Evolutionary conservation across 2,797 vertebrate genomes (phyloP), one percentile per base, ranked within the genome.

Genomic region (Manis javanica): DNA sequence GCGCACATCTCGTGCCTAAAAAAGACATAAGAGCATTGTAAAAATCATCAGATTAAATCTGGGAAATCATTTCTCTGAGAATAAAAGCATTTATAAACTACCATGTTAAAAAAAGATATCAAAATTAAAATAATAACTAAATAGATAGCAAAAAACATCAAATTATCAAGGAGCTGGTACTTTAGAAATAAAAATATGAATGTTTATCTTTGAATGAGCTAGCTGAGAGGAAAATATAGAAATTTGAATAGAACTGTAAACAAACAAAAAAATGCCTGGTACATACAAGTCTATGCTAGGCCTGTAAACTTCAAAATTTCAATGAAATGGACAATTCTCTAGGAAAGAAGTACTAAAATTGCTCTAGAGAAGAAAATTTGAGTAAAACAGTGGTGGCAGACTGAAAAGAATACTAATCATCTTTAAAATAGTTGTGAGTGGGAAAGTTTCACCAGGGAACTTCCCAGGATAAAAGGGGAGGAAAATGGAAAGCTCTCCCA

Each of bases 1-100:
- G 97, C 99, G 99, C 97, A 99, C 99, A 99, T 99, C 99, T 96
- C 99, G 99, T 98, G 99, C 99, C 99, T 99, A 98, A 34, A 97
- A 98, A 12, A 37, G 42, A 96, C 77, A 97, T 69, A 8, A 42
- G 31, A 93, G 96, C 55, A 97, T 21, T 39, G 74, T 53, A 94
- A 94, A 91, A 90, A 93, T 84, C n/a, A 97, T 96, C 16, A 61
- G 37, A 85, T 64, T 85, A 55, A 93, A 84, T 66, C 18, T 63
- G 49, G 2, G 29, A 23, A 92, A 92, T 39, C 21, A 87, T 61
- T 90, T 89, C 51, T 94, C 69, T 89, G 21, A 78, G 39, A 87
- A 91, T 90, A 94, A 84, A 91, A 92, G 46, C 85, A 66, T 51
- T 68, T 77, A 11, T 24, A 94, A 90, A 24, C 49, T 84, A 78